Conservation (phyloP, 2,113 vertebrate genomes). For the Gnathonemus longibarbis region DNA sequence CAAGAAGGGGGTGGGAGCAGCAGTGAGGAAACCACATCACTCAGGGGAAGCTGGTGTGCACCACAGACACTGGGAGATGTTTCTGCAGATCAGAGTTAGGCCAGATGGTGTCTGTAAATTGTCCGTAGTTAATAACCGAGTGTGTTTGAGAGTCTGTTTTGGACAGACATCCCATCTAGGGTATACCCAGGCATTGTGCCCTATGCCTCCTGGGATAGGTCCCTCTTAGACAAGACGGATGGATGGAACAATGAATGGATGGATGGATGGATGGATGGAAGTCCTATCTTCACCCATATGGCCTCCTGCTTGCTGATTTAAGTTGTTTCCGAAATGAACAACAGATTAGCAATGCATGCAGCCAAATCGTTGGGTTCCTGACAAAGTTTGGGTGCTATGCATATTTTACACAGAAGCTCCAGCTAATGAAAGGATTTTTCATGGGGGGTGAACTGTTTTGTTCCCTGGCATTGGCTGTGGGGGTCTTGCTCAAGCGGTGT, state of each 20-base stretch:
- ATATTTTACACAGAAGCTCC: constrained; percentile 22
- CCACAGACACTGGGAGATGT: not conserved
- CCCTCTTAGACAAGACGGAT: not conserved
- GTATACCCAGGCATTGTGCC: not conserved
- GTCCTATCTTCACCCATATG: not conserved
- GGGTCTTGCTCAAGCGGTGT: constrained; percentile 12
- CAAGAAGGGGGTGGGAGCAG: constrained; percentile 23
- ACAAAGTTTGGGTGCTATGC: constrained; percentile 24
- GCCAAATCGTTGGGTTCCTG: not conserved
- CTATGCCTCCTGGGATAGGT: not conserved
- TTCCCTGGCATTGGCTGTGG: constrained; percentile 31
- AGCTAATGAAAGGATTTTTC: constrained; percentile 10
- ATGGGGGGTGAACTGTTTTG: constrained; percentile 32
- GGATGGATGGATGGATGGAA: not conserved
- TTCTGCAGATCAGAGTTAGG: not conserved
- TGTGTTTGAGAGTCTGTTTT: not conserved
- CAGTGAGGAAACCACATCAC: not conserved
- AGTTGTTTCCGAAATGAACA: not conserved
- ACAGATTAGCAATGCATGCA: not conserved
- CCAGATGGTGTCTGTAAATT: not conserved
- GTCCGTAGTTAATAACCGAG: not conserved
- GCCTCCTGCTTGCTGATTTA: not conserved
- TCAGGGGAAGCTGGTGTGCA: not conserved
- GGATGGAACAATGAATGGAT: not conserved
- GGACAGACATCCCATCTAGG: not conserved